Evolutionary conservation across 2,797 vertebrate species (phyloP).

Genomic region (Notoglanidium macrostoma): DNA sequence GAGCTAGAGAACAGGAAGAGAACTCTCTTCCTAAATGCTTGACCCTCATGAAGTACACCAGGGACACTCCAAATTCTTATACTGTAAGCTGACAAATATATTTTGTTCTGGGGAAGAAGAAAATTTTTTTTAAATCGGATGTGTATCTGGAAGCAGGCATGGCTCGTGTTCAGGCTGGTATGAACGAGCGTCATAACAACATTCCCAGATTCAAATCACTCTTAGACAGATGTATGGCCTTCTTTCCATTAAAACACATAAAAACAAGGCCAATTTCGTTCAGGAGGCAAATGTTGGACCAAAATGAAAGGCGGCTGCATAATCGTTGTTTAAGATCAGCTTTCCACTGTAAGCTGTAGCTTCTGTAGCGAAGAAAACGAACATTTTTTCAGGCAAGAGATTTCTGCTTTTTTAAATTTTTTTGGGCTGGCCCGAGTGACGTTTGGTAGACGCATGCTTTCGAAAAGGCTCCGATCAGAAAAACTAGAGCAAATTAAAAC

Average conservation of each 20-base stretch:
- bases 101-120: background rate
- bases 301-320: constrained; percentile 17
- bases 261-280: constrained; percentile 26
- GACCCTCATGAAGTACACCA: constrained; percentile 24
- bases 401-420: background rate
- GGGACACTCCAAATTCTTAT: constrained; percentile 14
- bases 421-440: background rate
- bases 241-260: constrained; percentile 26
- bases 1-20: constrained; percentile 32
- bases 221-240: constrained; percentile 20
- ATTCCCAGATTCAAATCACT: constrained; percentile 36
- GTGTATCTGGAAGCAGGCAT: background rate
- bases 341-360: background rate
- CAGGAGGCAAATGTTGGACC: constrained; percentile 1
- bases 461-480: too few species aligned
- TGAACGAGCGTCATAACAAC: constrained; percentile 6
- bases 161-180: background rate
- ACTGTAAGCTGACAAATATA: background rate
- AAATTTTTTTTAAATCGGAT: background rate
- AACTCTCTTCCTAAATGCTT: constrained; percentile 35
- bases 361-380: background rate
- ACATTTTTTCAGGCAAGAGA: background rate
- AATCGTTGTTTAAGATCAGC: background rate
- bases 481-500: too few species aligned
- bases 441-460: too few species aligned